Conservation (phyloP, 1,140 invertebrate species). For the Cydia pomonella region DNA sequence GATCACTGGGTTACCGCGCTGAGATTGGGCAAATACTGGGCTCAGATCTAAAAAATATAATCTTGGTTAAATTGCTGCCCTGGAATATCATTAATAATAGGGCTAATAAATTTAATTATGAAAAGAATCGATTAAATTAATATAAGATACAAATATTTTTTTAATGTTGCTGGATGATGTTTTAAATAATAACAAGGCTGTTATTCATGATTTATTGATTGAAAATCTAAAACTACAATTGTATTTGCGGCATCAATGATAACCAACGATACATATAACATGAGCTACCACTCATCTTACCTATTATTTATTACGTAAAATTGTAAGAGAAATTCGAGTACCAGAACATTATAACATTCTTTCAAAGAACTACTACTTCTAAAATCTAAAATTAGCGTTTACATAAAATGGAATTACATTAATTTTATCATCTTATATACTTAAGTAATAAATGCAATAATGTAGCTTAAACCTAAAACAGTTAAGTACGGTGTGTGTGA, state of each 20-base stretch:
- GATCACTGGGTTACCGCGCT: conserved; percentile 74
- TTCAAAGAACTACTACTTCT: too few species aligned
- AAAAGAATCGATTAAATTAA: too few species aligned
- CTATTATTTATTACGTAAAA: background rate
- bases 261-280: conserved; percentile 2
- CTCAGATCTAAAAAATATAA: conserved; percentile 67
- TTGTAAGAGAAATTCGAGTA: background rate
- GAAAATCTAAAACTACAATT: background rate
- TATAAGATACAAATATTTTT: background rate
- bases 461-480: too few species aligned
- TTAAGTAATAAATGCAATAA: too few species aligned
- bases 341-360: background rate
- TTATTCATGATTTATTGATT: conserved; percentile 1
- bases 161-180: background rate
- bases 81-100: background rate
- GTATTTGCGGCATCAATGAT: background rate
- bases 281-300: background rate
- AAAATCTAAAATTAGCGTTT: too few species aligned
- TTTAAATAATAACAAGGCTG: background rate
- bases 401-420: too few species aligned
- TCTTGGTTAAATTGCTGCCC: background rate
- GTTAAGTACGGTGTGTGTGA: too few species aligned
- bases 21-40: conserved; percentile 70
- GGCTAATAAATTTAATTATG: too few species aligned
- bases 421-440: too few species aligned